A percentile compares a stretch with the other conserved stretches of the same genome.
Conservation (phyloP, 2,113 vertebrate genomes). For the Lycocorax pyrrhopterus region DNA sequence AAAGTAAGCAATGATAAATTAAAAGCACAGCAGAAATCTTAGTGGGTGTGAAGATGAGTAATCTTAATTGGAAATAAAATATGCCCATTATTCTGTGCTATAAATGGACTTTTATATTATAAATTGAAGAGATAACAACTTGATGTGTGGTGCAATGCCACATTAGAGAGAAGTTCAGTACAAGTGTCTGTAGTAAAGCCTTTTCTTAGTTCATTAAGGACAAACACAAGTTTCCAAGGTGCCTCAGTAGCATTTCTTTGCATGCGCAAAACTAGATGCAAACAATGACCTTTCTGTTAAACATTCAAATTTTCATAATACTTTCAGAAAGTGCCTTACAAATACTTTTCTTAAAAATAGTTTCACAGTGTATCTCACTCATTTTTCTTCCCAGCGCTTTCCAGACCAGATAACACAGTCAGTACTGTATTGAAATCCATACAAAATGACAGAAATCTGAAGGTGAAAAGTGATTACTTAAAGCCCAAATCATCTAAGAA, state of each 20-base stretch:
- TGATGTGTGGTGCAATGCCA: not conserved
- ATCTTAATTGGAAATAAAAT: conserved; percentile 73
- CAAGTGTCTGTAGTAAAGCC: not conserved
- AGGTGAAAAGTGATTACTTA: not conserved
- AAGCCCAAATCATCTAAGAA: not conserved
- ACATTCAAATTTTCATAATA: not conserved
- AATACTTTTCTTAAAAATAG: not conserved
- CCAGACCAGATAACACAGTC: not conserved
- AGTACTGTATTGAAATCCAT: not conserved
- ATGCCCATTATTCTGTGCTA: conserved; percentile 62
- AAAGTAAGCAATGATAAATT: conserved; percentile 68
- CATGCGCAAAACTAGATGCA: not conserved
- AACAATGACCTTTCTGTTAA: not conserved
- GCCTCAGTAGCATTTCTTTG: not conserved
- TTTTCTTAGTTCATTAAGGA: not conserved
- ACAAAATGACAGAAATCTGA: not conserved
- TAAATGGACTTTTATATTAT: conserved; percentile 60
- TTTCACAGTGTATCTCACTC: not conserved
- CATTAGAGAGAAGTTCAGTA: not conserved
- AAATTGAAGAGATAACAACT: conserved; percentile 52
- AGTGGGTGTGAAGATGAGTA: conserved; percentile 69
- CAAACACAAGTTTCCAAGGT: not conserved
- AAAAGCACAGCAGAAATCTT: conserved; percentile 63
- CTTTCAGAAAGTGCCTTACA: not conserved
- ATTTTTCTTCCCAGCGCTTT: not conserved